Evolutionary conservation across 1,140 invertebrate species (phyloP).

Genomic region (Potamilus streckersoni): DNA sequence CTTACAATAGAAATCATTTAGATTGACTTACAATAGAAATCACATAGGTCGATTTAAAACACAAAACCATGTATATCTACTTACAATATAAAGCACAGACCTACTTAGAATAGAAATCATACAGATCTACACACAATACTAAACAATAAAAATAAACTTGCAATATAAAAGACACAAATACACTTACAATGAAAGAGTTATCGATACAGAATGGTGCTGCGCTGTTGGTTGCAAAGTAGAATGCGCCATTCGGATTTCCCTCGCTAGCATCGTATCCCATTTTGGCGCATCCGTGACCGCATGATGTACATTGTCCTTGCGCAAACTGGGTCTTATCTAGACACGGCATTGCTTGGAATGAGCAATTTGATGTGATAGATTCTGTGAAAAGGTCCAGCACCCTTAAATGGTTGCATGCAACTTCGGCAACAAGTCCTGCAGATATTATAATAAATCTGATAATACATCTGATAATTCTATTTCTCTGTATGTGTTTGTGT

Average conservation of each 20-base stretch:
- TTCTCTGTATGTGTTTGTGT: neutral
- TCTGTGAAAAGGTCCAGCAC: constrained; percentile 89
- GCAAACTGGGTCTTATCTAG: constrained; percentile 75
- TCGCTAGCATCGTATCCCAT: constrained; percentile 84
- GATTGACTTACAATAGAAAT: too few relatives aligned
- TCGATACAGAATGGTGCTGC: constrained; percentile 39
- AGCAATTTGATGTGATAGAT: constrained; percentile 80
- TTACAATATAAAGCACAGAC: too few relatives aligned
- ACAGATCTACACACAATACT: too few relatives aligned
- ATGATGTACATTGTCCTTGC: constrained; percentile 79
- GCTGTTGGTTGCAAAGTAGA: constrained; percentile 47
- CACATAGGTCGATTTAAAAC: too few relatives aligned
- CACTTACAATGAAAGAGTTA: too few relatives aligned
- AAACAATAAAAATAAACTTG: too few relatives aligned
- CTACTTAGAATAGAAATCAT: too few relatives aligned
- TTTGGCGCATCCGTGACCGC: constrained; percentile 81
- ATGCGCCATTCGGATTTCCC: constrained; percentile 44
- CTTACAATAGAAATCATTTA: too few relatives aligned
- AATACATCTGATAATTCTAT: neutral
- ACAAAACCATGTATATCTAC: too few relatives aligned
- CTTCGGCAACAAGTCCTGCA: constrained; percentile 51
- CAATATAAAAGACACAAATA: too few relatives aligned
- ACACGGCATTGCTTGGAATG: constrained; percentile 78
- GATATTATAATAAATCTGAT: neutral
- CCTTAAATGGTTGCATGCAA: constrained; percentile 87